A percentile compares a stretch with the other conserved stretches of the same genome.
Evolutionary conservation across 2,113 vertebrate species (phyloP).

Genomic region (Hemichromis elongatus): DNA sequence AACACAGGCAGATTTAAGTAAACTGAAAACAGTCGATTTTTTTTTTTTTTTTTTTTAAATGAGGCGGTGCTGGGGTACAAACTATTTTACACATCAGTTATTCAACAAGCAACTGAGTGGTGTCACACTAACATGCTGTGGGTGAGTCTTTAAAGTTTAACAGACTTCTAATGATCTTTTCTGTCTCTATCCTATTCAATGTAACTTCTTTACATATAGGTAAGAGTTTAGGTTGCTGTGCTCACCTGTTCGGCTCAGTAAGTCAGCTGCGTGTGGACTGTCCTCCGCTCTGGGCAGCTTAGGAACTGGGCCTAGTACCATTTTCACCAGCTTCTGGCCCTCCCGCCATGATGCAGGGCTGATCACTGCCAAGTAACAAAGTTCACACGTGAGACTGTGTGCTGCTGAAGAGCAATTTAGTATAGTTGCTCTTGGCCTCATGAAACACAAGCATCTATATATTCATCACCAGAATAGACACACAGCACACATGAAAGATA

Average conservation of each 20-base stretch:
- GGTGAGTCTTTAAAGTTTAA: background rate
- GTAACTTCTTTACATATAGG: background rate
- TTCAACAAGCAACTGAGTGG: background rate
- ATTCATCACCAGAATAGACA: background rate
- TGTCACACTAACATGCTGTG: background rate
- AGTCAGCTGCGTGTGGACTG: constrained; percentile 65
- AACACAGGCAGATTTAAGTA: background rate
- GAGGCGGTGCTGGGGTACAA: background rate
- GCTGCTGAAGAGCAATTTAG: background rate
- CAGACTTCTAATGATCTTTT: background rate
- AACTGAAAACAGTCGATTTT: background rate
- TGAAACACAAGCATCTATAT: background rate
- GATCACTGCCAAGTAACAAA: constrained; percentile 63
- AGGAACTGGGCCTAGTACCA: constrained; percentile 83
- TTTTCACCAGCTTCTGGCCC: constrained; percentile 89
- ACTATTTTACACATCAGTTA: background rate
- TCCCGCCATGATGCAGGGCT: constrained; percentile 89
- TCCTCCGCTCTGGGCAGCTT: constrained; percentile 70
- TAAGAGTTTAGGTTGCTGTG: constrained; percentile 46
- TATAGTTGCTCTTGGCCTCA: background rate
- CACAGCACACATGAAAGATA: background rate
- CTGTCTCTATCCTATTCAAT: background rate
- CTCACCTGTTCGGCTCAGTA: constrained; percentile 70
- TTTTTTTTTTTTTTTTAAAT: background rate
- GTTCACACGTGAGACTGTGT: background rate